phyloP scores from a whole-genome alignment of 2,888 invertebrate species.

The Campoletis raptor region DNA sequence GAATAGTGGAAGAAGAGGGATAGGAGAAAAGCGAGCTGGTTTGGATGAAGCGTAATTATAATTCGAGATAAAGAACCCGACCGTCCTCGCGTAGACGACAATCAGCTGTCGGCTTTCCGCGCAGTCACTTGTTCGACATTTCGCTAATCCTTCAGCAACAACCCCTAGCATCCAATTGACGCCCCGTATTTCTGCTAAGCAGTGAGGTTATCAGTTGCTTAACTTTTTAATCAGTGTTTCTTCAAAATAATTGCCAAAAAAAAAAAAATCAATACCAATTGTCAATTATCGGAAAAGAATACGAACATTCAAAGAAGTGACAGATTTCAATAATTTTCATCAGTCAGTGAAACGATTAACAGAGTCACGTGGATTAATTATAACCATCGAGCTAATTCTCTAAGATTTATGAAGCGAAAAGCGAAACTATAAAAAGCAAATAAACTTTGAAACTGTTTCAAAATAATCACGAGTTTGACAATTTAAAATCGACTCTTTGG shows the following conservation, averaged over 20 bases:
- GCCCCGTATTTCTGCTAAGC: not conserved
- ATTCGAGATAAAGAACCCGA: conserved; percentile 74
- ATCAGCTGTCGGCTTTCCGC: conserved; percentile 77
- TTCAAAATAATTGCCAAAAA: not conserved
- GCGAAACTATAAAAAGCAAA: not conserved
- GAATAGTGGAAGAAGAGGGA: not conserved
- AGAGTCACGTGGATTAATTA: not conserved
- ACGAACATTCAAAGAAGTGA: not conserved
- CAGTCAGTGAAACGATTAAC: not conserved
- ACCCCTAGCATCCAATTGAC: not conserved
- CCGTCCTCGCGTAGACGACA: conserved; percentile 73
- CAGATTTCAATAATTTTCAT: not conserved
- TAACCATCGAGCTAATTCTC: not conserved
- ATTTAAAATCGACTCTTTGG: not conserved
- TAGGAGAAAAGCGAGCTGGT: conserved; percentile 19
- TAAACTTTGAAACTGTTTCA: not conserved
- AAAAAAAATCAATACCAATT: not conserved
- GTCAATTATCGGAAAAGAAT: not conserved
- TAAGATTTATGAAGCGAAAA: not conserved
- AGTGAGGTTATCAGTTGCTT: not conserved
- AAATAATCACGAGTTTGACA: not conserved
- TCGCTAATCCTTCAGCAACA: conserved; percentile 53
- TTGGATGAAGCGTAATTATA: conserved; percentile 76
- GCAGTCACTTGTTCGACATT: conserved; percentile 71
- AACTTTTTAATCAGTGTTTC: not conserved